A percentile compares a stretch with the other conserved stretches of the same genome.
Evolutionary conservation across 2,888 invertebrate genomes (phyloP).

Genomic region (Patella caerulea): DNA sequence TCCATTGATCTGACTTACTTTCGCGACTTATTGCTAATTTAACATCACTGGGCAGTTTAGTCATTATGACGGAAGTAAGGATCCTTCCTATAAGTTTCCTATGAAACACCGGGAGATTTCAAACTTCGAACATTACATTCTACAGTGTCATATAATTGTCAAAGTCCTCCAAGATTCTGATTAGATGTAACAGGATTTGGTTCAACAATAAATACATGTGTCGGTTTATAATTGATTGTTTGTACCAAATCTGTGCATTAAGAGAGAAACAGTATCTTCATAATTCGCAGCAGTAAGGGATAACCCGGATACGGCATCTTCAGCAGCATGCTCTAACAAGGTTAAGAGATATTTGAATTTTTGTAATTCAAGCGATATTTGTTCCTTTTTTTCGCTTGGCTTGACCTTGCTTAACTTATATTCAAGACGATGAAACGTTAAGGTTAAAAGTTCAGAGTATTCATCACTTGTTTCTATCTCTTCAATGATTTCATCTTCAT

Average conservation of each 20-base stretch:
- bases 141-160: too few relatives aligned
- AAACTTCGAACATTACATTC: too few relatives aligned
- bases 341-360: neutral
- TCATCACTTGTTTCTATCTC: conserved; percentile 4
- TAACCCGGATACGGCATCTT: neutral
- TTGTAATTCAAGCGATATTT: too few relatives aligned
- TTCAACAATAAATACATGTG: neutral
- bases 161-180: neutral
- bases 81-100: too few relatives aligned
- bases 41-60: too few relatives aligned
- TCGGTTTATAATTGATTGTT: conserved; percentile 3
- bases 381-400: neutral
- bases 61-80: too few relatives aligned
- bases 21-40: too few relatives aligned
- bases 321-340: neutral
- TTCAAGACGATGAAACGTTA: neutral
- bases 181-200: neutral
- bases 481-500: neutral
- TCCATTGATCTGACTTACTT: too few relatives aligned
- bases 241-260: conserved; percentile 1
- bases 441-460: neutral
- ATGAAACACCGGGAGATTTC: too few relatives aligned
- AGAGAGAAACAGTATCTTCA: neutral
- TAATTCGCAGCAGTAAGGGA: too few relatives aligned
- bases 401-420: neutral